Evolutionary conservation across 2,113 vertebrate species (phyloP).

Genomic region (Pungitius pungitius): DNA sequence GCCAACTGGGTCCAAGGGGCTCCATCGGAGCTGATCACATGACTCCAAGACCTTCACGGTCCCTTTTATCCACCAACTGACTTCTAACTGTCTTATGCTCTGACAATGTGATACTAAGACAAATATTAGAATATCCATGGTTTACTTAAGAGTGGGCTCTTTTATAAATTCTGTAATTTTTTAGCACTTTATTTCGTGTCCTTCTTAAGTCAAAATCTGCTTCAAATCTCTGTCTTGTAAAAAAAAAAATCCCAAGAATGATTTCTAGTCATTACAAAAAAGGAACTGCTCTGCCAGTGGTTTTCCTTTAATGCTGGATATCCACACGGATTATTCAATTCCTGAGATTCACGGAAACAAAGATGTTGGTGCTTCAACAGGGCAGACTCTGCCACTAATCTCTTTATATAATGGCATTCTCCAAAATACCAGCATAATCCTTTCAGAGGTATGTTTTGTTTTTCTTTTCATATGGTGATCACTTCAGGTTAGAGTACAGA

Average conservation of each 20-base stretch:
- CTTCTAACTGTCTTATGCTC: neutral
- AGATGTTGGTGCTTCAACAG: neutral
- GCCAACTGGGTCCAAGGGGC: conserved; percentile 26
- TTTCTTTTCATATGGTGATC: neutral
- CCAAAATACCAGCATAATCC: conserved; percentile 17
- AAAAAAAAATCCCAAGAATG: neutral
- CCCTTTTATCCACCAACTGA: neutral
- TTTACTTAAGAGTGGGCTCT: neutral
- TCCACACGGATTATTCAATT: conserved; percentile 15
- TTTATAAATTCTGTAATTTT: neutral
- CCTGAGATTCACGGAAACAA: conserved; percentile 1
- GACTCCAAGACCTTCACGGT: neutral
- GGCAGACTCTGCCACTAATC: neutral
- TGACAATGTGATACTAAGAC: neutral
- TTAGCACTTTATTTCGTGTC: neutral
- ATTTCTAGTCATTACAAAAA: neutral
- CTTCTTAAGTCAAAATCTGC: neutral
- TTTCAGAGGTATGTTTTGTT: neutral
- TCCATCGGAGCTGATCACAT: conserved; percentile 21
- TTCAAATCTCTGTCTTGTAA: neutral
- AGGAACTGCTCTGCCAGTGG: neutral
- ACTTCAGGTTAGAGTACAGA: neutral
- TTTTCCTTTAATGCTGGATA: neutral
- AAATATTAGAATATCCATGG: neutral
- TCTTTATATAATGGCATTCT: neutral